Base-by-base conservation (phyloP, 2,888 invertebrate species). In the Parnassius apollo region DNA sequence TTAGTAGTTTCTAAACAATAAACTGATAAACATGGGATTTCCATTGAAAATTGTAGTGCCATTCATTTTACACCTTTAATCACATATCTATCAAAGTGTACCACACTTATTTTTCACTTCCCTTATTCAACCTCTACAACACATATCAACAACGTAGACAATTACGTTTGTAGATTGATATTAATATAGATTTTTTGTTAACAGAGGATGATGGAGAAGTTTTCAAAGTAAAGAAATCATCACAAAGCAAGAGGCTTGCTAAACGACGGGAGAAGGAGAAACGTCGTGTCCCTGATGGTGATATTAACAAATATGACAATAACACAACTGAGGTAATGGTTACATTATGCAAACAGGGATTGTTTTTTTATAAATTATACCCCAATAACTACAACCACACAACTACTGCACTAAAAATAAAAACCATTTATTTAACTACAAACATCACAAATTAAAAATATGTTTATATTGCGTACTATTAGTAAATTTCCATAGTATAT, bases 221-320 rank as follows among this genome's bases (percentile, higher is more conserved):
- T 59, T 98, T 99, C 86, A 96, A 98, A 93, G 97, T 99, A 58
- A 98, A 97, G 85, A 98, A 98, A 86, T 98, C 98, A 9, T 97
- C 97, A 9, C 96, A 98, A 78, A 98, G 98, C 86, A 96, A 98
- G 85, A 95, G 96, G 82, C 93, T 98, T 61, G 96, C 97, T 91
- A 96, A 96, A 80, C 95, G 96, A 81, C 90, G 96, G 76, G 96
- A 97, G 78, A 96, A 95, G 83, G 96, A 97, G 80, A 94, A 77
- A 61, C 78, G 77, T 25, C 76, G 77, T 44, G 70, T 73, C 48
- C 80, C 81, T 1, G 88, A 87, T 67, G 80, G 78, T 85, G 90
- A 90, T 80, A 80, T 69, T 85, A 82, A 83, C 81, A 84, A 82
- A 85, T 79, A 76, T 86, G 89, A 89, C 78, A 84, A 78, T 85